Base-by-base conservation (phyloP, 2,797 vertebrate species). In the Parambassis ranga region DNA sequence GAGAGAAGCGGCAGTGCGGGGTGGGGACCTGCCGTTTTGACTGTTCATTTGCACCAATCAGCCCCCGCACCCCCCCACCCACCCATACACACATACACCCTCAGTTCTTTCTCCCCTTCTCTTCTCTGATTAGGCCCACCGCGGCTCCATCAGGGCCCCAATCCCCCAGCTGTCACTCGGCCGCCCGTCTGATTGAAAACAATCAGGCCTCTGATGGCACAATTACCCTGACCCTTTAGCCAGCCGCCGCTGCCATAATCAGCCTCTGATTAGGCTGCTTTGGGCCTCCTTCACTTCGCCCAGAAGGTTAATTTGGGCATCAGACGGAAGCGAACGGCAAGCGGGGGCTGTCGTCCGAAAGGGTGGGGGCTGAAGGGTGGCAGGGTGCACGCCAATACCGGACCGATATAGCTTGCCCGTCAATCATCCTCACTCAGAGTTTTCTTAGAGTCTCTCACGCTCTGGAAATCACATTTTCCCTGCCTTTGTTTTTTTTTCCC, bases 211-310 rank as follows among this genome's bases (percentile, higher is more conserved):
- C 95, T 98, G 96, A 98, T 98, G 97, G 95, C 95, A 97, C 96
- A 98, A 98, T 98, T 98, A 98, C 96, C 95, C 95, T 98, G 97
- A 98, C 97, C 97, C 97, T 95, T 97, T 98, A 98, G 96, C 96
- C 95, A 95, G 95, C 94, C 94, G 93, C 95, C 94, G 94, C 95
- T 92, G 92, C 95, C 95, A 95, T 98, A 98, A 98, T 99, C 96
- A 98, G 95, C 94, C 94, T 93, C 95, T 98, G 96, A 99, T 99
- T 99, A 98, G 96, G 95, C 96, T 95, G 96, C 95, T 96, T 96
- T 96, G 94, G 95, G 96, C 95, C 95, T 96, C 95, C 96, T 98
- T 96, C 96, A 97, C 95, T 95, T 95, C 93, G 94, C 96, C 94
- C 94, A 95, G 95, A 98, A 98, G 96, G 96, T 99, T 99, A 98